Evolutionary conservation across 2,888 invertebrate species (phyloP).

Genomic region (Rotaria sp.): DNA sequence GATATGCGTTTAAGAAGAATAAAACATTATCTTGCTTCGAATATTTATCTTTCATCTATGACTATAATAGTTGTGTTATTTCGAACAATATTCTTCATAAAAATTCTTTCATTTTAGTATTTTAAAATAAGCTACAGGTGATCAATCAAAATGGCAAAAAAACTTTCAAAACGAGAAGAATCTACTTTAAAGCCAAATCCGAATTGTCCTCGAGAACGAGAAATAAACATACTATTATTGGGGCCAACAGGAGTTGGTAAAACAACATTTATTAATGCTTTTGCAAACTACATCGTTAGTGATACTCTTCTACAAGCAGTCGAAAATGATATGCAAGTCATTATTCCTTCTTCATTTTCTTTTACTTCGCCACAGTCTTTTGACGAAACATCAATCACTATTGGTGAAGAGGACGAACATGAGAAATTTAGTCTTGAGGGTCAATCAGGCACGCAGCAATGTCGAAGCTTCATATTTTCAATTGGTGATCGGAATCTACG

Average conservation of each 20-base stretch:
- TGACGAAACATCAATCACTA: neutral
- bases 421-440: neutral
- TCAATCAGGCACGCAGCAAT: neutral
- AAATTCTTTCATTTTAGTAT: no score
- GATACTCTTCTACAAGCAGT: neutral
- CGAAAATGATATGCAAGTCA: neutral
- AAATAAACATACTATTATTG: neutral
- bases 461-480: neutral
- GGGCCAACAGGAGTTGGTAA: neutral
- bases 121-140: no score
- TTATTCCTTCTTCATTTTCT: neutral
- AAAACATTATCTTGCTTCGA: no score
- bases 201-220: neutral
- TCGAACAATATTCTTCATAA: no score
- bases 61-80: no score
- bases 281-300: neutral
- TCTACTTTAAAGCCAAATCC: neutral
- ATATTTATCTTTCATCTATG: no score
- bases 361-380: neutral
- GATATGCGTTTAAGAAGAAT: no score
- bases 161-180: no score
- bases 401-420: neutral
- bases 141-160: no score
- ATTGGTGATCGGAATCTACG: neutral
- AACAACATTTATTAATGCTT: slow-evolving; percentile 9